Conservation (phyloP, 2,888 invertebrate genomes). For the Hartigia nigra region DNA sequence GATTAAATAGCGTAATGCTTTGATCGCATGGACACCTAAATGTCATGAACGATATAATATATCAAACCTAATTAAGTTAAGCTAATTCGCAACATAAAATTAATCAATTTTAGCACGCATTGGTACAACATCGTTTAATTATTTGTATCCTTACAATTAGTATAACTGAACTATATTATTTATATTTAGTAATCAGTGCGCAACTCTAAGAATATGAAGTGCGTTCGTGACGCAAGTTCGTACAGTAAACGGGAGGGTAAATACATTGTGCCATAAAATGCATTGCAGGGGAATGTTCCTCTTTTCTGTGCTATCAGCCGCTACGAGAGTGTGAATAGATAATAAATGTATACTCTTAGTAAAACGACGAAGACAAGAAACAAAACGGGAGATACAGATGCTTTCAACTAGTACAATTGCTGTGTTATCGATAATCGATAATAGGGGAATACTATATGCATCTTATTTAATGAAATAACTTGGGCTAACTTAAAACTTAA, state of each 20-base stretch:
- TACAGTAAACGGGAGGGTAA: neutral
- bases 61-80: neutral
- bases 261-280: neutral
- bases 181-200: neutral
- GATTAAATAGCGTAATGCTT: neutral
- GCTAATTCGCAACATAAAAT: neutral
- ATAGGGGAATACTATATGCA: conserved; percentile 1
- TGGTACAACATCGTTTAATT: too few relatives aligned
- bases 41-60: neutral
- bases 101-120: neutral
- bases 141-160: neutral
- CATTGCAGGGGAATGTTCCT: neutral
- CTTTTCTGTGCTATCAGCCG: neutral
- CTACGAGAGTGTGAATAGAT: neutral
- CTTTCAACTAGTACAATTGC: neutral
- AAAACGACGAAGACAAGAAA: neutral
- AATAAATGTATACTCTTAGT: neutral
- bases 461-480: neutral
- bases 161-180: neutral
- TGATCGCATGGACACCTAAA: neutral
- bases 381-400: neutral
- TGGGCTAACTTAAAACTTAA: neutral
- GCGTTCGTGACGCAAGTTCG: neutral
- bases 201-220: neutral
- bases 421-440: neutral